Percentiles rank a stretch among this genome's conserved stretches.
Evolutionary conservation across 2,113 vertebrate genomes (phyloP).

Genomic region (Rhegmatorhina hoffmannsi): DNA sequence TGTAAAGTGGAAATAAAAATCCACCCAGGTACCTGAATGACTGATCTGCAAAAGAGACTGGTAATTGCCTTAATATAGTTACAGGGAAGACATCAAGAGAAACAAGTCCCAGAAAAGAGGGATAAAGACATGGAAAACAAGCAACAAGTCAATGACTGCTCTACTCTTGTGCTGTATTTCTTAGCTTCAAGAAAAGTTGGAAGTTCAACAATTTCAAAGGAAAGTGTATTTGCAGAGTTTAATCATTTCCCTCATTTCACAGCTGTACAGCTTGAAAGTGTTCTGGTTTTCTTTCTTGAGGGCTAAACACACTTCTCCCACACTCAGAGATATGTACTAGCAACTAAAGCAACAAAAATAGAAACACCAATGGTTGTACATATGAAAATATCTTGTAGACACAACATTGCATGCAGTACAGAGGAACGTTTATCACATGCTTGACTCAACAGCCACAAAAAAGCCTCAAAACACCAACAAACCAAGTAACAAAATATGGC

Average conservation of each 20-base stretch:
- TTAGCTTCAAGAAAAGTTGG: background rate
- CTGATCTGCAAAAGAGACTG: background rate
- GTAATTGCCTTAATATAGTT: background rate
- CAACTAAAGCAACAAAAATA: background rate
- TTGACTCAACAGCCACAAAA: conserved; percentile 30
- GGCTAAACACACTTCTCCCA: background rate
- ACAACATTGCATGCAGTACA: conserved; percentile 32
- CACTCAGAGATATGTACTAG: background rate
- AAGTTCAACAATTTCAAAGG: background rate
- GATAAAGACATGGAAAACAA: background rate
- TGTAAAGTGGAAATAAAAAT: background rate
- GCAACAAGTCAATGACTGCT: background rate
- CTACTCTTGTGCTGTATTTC: background rate
- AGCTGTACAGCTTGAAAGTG: background rate
- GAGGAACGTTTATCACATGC: conserved; percentile 26
- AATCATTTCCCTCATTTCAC: background rate
- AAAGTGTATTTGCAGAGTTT: background rate
- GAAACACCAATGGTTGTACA: background rate
- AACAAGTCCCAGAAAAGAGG: background rate
- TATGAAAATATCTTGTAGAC: conserved; percentile 17
- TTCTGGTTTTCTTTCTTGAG: background rate
- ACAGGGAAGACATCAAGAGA: background rate
- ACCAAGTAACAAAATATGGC: background rate
- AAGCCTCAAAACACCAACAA: background rate
- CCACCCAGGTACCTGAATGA: background rate